Evolutionary conservation across 2,888 invertebrate species (phyloP), one percentile per base, ranked within the genome.

Genomic region (Sinopyrophorus schimmeli): DNA sequence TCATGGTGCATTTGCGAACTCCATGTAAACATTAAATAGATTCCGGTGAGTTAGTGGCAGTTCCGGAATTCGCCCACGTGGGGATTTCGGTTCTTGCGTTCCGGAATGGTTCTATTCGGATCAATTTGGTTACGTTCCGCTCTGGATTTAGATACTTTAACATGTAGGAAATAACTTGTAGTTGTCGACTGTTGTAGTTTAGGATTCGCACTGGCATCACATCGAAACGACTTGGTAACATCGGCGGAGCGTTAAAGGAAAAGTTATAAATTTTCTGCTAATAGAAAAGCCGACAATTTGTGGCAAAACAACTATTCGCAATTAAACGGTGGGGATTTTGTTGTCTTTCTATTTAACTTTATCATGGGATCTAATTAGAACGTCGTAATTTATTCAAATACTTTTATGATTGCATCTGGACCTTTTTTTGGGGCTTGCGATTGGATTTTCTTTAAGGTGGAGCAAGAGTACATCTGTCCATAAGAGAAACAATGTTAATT

Each of bases 141-240:
- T 16, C 2, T 7, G 30, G 16, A 15, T 16, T 30, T 16, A 12
- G 30, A 30, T 30, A 16, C 5, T n/a, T n/a, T n/a, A n/a, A n/a
- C n/a, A n/a, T 30, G 30, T 7, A 16, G n/a, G 30, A 30, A 27
- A 27, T 27, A 27, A 30, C 30, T 23, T 15, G 35, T 24, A 24
- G 35, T 23, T 24, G 35, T 23, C 32, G 32, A 20, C 32, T 7
- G 35, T 9, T 35, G 9, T 24, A 35, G 35, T 24, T 21, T 24
- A 24, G 35, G 24, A 35, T 35, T 35, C 35, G 16, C 24, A 24
- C 10, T 35, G 24, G 16, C 35, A 35, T 35, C 23, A 23, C 35
- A 35, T 23, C 35, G 12, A 35, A 35, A 35, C 32, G 32, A 32
- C 10, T 32, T 6, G 14, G 31, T 32, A 32, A 20, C 24, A 35